Evolutionary conservation across 2,113 vertebrate genomes (phyloP).

Genomic region (Suricata suricatta): DNA sequence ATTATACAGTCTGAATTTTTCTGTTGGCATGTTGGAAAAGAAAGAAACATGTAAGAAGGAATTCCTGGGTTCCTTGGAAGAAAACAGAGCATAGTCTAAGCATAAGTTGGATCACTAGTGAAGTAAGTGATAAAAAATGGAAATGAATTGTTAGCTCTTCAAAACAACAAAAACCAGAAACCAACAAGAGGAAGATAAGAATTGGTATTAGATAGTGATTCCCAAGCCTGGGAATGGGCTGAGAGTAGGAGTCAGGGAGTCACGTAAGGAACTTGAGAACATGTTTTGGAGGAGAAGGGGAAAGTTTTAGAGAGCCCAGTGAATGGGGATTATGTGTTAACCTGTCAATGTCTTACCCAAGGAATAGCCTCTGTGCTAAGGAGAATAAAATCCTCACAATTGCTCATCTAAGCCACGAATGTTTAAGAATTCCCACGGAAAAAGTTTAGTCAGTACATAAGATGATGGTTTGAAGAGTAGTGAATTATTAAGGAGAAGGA

Average conservation of each 20-base stretch:
- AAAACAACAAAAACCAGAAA: background rate
- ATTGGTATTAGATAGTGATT: background rate
- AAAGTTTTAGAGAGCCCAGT: background rate
- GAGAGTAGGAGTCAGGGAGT: background rate
- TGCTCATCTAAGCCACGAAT: background rate
- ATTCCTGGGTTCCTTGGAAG: background rate
- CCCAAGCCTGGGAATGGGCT: background rate
- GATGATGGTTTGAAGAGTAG: background rate
- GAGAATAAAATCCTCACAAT: background rate
- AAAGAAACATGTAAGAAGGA: background rate
- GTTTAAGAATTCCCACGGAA: background rate
- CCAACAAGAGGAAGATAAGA: background rate
- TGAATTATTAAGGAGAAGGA: background rate
- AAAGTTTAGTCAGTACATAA: background rate
- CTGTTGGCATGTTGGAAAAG: background rate
- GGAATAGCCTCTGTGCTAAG: background rate
- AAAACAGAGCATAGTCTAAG: background rate
- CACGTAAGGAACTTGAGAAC: background rate
- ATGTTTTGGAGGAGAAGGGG: background rate
- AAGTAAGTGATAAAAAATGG: background rate
- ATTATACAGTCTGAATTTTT: background rate
- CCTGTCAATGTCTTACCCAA: background rate
- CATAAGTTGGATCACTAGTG: background rate
- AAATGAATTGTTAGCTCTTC: background rate
- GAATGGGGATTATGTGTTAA: background rate